Evolutionary conservation across 2,113 vertebrate genomes (phyloP).

Genomic region (Oreocharis arfaki): DNA sequence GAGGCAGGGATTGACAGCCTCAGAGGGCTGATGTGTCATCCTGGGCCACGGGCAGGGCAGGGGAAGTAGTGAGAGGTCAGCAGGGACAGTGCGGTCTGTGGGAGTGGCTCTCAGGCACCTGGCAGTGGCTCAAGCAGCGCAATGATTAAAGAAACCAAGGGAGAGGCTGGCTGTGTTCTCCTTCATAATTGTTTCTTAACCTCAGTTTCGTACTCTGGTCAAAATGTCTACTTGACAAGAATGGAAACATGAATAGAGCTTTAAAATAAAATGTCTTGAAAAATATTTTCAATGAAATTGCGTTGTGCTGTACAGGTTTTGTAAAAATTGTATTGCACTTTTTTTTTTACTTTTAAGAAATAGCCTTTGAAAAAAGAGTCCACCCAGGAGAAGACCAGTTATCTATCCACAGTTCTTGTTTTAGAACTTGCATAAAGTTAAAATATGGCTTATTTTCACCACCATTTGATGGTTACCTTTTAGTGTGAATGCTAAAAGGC

Average conservation of each 20-base stretch:
- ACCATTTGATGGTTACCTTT: neutral
- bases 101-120: neutral
- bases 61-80: rapidly evolving
- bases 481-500: neutral
- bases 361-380: neutral
- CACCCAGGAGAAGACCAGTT: neutral
- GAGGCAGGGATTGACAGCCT: neutral
- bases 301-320: neutral
- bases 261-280: neutral
- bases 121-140: neutral
- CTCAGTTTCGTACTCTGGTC: neutral
- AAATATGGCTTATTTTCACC: neutral
- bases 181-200: neutral
- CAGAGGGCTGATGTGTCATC: rapidly evolving
- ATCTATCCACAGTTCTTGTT: rapidly evolving
- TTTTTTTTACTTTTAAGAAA: neutral
- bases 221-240: neutral
- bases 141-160: neutral
- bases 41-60: neutral
- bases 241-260: rapidly evolving
- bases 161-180: neutral
- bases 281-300: neutral
- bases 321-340: neutral
- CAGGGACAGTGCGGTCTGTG: too few relatives aligned
- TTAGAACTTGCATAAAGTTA: neutral